Base-by-base conservation (phyloP, 2,113 vertebrate genomes). In the Oncorhynchus nerka region DNA sequence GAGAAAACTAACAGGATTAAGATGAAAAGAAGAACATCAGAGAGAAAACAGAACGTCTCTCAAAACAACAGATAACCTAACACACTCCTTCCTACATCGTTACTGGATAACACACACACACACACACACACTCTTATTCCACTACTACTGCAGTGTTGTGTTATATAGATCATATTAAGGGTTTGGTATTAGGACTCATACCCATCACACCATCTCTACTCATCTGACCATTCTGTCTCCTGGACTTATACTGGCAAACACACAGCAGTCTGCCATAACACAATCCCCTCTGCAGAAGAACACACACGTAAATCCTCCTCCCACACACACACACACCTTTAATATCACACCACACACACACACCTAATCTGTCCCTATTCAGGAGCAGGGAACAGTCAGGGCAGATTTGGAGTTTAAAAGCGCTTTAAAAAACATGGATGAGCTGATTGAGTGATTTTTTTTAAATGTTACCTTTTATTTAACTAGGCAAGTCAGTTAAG, bases 151-250 rank as follows among this genome's bases (percentile, higher is more conserved):
- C 55, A 51, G 71, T 19, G 71, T 71, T 75, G 64, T 24, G 81
- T 92, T 88, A 73, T 75, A 73, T 45, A 45, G 90, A 92, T 84
- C 82, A 77, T 88, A 91, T 91, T 85, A 90, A 84, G 66, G 79
- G 84, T 45, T 9, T 39, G 39, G 8, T 11, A 11, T 45, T 80
- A 81, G 26, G 86, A 83, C 13, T 55, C 68, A 76, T 80, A 74
- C 80, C 76, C 86, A 87, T 84, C 80, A 59, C 79, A 75, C 82
- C 75, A 83, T 77, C 91, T 82, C 79, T 89, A 89, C 83, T 90
- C 88, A 87, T 88, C 86, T 84, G 86, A 85, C 86, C 79, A 89
- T 75, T 79, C 78, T 62, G 83, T 76, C 80, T 89, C 81, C 59
- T 83, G 83, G 82, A 80, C 75, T 61, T 73, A 71, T 49, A 74